These are phyloP conservation scores for Paragorgia papillata DNA, from an alignment of 92 coral and sea anemone species.

Conservation along the genomic window DNA sequence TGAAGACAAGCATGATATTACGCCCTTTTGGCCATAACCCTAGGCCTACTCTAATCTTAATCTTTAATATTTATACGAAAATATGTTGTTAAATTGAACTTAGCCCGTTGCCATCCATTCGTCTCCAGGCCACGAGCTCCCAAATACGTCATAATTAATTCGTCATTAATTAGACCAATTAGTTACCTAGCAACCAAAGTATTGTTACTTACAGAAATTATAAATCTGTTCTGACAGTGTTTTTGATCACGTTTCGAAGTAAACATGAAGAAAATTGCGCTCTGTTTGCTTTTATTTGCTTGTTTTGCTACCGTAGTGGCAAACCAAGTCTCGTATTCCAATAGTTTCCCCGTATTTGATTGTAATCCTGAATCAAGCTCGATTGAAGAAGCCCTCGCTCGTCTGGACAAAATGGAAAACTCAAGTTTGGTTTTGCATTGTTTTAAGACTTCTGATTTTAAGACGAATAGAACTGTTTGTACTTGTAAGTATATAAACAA, in stretches of 20 bases:
- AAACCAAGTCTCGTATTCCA: background rate
- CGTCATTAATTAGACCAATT: background rate
- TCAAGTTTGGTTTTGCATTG: background rate
- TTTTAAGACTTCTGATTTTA: background rate
- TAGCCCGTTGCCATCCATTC: too few species aligned
- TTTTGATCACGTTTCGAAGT: background rate
- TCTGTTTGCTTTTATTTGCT: background rate
- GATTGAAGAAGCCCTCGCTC: background rate
- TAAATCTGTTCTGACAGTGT: background rate
- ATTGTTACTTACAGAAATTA: background rate
- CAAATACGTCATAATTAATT: too few species aligned
- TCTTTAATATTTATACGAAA: too few species aligned
- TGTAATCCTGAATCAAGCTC: background rate
- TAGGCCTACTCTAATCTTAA: too few species aligned
- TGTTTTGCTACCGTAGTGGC: background rate
- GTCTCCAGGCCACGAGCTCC: too few species aligned
- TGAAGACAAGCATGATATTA: too few species aligned
- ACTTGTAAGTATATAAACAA: background rate
- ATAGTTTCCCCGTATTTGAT: background rate
- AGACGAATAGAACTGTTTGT: background rate
- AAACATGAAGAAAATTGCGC: background rate
- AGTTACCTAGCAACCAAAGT: background rate
- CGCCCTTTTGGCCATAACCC: too few species aligned
- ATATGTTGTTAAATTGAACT: too few species aligned
- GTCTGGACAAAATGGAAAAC: background rate